Percentiles rank a stretch among this genome's conserved stretches.
Conservation (phyloP, 2,797 vertebrate genomes). For the Gallinago solitaria region DNA sequence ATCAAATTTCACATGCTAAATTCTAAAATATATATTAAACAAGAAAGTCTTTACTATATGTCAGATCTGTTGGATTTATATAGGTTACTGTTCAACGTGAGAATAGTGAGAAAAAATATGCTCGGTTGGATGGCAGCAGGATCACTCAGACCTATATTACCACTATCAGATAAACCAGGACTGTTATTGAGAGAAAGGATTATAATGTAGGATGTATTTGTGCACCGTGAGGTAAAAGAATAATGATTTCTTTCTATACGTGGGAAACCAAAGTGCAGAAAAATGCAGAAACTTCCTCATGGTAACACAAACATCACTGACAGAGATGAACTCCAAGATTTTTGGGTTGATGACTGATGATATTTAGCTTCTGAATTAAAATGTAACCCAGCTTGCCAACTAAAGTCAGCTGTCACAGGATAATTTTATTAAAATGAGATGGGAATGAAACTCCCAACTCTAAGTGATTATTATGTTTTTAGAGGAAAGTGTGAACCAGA, state of each 20-base stretch:
- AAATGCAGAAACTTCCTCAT: neutral
- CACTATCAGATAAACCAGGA: neutral
- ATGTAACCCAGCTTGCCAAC: neutral
- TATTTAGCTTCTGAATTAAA: neutral
- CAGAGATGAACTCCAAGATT: neutral
- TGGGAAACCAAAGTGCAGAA: neutral
- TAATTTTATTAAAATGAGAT: neutral
- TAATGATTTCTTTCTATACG: neutral
- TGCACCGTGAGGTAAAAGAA: neutral
- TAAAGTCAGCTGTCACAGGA: neutral
- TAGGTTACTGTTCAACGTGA: neutral
- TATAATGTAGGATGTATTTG: neutral
- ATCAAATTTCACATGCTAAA: neutral
- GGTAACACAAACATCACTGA: neutral
- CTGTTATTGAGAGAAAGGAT: neutral
- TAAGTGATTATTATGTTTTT: neutral
- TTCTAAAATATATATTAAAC: neutral
- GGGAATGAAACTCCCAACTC: neutral
- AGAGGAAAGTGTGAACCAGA: neutral
- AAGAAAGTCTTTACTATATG: neutral
- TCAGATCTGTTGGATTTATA: neutral
- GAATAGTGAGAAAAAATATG: neutral
- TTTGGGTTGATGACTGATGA: neutral
- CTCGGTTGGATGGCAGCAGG: neutral
- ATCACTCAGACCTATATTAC: neutral